Evolutionary conservation across 2,888 invertebrate genomes (phyloP).

Genomic region (Thecophora atra): DNA sequence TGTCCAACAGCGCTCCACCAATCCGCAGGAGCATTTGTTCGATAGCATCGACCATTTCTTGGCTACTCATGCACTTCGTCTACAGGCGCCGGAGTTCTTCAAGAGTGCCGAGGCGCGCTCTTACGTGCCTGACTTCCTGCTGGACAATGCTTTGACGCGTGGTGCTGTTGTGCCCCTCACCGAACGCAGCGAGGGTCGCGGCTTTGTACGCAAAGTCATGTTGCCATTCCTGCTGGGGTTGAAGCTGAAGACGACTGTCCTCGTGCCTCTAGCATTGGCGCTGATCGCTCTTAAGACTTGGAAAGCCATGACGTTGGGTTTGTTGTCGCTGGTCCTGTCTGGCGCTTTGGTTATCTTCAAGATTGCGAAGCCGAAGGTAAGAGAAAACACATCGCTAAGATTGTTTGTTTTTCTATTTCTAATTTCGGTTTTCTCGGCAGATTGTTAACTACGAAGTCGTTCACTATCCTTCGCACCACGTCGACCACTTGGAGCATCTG

Average conservation of each 20-base stretch:
- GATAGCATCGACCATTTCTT: conserved; percentile 80
- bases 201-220: conserved; percentile 84
- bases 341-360: conserved; percentile 88
- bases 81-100: conserved; percentile 76
- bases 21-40: conserved; percentile 68
- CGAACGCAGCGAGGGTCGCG: conserved; percentile 72
- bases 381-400: background rate
- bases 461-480: conserved; percentile 75
- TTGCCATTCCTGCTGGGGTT: conserved; percentile 86
- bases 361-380: conserved; percentile 83
- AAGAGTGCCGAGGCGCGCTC: conserved; percentile 61
- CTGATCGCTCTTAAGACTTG: conserved; percentile 88
- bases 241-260: conserved; percentile 85
- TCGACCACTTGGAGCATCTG: conserved; percentile 64
- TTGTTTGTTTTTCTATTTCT: conserved; percentile 20
- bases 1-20: conserved; percentile 56
- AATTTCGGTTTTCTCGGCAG: conserved; percentile 49
- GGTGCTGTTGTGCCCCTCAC: conserved; percentile 77
- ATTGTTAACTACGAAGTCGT: conserved; percentile 87
- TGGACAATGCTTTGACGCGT: conserved; percentile 69
- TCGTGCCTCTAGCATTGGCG: conserved; percentile 83
- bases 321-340: conserved; percentile 83
- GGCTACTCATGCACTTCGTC: conserved; percentile 78
- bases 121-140: conserved; percentile 59
- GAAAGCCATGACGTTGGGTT: conserved; percentile 87